Evolutionary conservation across 2,797 vertebrate genomes (phyloP).

Genomic region (Falco biarmicus): DNA sequence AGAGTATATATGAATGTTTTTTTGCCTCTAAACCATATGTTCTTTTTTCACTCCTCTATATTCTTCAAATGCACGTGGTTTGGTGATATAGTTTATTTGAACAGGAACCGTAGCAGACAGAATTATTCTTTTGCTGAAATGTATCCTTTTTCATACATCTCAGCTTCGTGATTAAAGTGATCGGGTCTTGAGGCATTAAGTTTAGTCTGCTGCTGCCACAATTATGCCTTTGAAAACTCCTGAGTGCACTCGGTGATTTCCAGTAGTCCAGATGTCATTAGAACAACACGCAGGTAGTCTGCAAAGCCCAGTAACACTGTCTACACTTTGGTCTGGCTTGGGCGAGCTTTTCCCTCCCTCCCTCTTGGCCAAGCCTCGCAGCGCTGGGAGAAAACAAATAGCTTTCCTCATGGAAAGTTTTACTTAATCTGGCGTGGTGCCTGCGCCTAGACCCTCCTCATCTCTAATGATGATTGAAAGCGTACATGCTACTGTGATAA

Average conservation of each 20-base stretch:
- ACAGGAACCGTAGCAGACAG: constrained; percentile 74
- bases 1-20: constrained; percentile 62
- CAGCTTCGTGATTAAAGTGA: constrained; percentile 62
- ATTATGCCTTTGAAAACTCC: constrained; percentile 71
- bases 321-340: constrained; percentile 60
- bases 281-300: constrained; percentile 76
- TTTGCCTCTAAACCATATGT: constrained; percentile 64
- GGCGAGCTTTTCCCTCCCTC: constrained; percentile 15
- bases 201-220: constrained; percentile 76
- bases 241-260: constrained; percentile 63
- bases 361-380: constrained; percentile 55
- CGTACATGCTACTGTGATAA: constrained; percentile 81
- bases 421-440: constrained; percentile 86
- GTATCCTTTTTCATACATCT: constrained; percentile 68
- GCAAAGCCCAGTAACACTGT: constrained; percentile 61
- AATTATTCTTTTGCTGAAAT: constrained; percentile 75
- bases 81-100: constrained; percentile 77
- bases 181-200: constrained; percentile 60
- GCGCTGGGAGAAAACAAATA: constrained; percentile 81
- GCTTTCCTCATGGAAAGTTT: constrained; percentile 95
- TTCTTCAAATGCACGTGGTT: constrained; percentile 68
- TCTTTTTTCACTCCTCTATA: constrained; percentile 34
- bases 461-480: constrained; percentile 89
- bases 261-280: constrained; percentile 78
- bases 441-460: constrained; percentile 83